A percentile compares a stretch with the other conserved stretches of the same genome.
phyloP scores from a whole-genome alignment of 2,113 vertebrate species.

The Hydrolagus affinis region DNA sequence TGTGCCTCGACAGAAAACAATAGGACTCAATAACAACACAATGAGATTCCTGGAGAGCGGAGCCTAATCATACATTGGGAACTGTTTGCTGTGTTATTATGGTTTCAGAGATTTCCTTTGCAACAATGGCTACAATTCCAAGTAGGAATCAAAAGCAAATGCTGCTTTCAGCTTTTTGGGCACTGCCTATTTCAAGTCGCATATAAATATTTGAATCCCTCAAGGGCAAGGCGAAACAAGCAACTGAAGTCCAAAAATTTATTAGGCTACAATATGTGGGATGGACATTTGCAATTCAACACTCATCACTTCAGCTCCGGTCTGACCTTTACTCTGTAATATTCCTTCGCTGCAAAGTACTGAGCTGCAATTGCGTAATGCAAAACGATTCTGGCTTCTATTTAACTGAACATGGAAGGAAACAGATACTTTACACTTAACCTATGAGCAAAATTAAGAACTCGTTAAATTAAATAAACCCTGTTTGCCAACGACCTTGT shows the following conservation, averaged over 20 bases:
- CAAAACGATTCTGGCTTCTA: not conserved
- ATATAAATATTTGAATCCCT: not conserved
- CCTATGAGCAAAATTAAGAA: not conserved
- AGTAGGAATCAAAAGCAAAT: not conserved
- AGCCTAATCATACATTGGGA: not conserved
- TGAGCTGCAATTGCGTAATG: not conserved
- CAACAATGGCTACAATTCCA: slow-evolving; percentile 1
- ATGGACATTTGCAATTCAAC: not conserved
- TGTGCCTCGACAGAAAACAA: not conserved
- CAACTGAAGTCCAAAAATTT: not conserved
- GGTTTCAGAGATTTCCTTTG: not conserved
- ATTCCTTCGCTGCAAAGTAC: not conserved
- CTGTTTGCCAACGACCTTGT: not conserved
- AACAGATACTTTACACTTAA: not conserved
- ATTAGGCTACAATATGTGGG: not conserved
- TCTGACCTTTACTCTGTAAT: not conserved
- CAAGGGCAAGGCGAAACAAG: not conserved
- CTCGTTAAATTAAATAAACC: not conserved
- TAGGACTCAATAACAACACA: no score
- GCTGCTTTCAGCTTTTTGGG: not conserved
- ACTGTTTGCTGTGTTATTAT: not conserved
- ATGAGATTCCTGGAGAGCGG: not conserved
- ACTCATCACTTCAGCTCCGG: not conserved
- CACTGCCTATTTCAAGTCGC: not conserved
- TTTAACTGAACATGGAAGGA: not conserved